phyloP scores from a whole-genome alignment of 2,113 vertebrate species.

The Falcunculus frontatus region DNA sequence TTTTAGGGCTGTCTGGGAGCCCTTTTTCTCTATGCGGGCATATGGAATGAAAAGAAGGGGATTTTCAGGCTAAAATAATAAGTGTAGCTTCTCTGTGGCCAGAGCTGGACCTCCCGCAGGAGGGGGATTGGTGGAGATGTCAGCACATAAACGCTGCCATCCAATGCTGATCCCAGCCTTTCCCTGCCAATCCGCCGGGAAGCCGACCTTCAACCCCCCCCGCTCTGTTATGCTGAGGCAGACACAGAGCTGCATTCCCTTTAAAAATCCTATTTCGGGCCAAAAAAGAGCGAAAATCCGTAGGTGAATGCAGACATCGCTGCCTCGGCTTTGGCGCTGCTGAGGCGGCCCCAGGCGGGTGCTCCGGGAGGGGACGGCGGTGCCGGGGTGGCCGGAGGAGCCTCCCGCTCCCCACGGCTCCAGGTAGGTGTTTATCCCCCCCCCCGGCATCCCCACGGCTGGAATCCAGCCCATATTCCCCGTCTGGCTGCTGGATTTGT shows the following conservation, averaged over 20 bases:
- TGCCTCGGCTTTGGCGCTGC: background rate
- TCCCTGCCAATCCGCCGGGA: background rate
- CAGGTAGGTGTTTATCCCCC: background rate
- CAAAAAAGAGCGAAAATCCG: rapidly evolving
- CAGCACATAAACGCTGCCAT: background rate
- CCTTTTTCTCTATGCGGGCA: no score
- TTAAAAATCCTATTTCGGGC: background rate
- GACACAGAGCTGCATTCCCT: background rate
- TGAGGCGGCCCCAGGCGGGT: background rate
- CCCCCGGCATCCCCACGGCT: background rate
- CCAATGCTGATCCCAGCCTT: background rate
- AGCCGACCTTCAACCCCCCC: constrained; percentile 11
- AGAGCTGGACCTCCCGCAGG: background rate
- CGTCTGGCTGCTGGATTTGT: background rate
- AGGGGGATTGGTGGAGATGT: background rate
- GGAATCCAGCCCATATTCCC: background rate
- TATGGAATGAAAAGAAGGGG: rapidly evolving
- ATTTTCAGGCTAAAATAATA: background rate
- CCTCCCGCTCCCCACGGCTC: background rate
- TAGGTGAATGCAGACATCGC: background rate
- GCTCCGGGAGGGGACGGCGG: background rate
- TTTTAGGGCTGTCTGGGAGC: no score
- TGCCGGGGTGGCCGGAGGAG: background rate
- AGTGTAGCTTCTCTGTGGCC: background rate
- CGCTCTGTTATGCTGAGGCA: background rate